These are phyloP conservation scores for Eueides isabella DNA, from an alignment of 1,140 invertebrate genomes.

Conservation along the genomic window DNA sequence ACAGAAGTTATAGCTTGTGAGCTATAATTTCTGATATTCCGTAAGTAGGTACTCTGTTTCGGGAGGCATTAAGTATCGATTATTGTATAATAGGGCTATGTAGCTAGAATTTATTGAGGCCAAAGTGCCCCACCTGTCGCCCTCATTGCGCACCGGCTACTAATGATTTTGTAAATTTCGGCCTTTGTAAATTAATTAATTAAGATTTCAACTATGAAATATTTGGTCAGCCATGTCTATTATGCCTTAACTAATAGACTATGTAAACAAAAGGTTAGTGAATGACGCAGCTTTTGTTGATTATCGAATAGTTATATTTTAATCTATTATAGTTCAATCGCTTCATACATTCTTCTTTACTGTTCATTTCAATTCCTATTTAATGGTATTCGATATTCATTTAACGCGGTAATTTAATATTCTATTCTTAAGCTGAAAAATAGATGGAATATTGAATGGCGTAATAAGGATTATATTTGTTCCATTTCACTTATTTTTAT, in stretches of 20 bases:
- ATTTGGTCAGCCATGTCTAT: neutral
- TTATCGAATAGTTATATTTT: too few species aligned
- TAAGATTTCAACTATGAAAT: neutral
- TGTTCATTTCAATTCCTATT: neutral
- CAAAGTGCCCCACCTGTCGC: slow-evolving; percentile 8
- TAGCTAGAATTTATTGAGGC: slow-evolving; percentile 9
- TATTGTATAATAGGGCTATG: slow-evolving; percentile 5
- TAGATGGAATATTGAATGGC: too few species aligned
- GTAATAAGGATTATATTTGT: too few species aligned
- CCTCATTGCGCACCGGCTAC: neutral
- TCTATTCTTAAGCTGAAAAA: too few species aligned
- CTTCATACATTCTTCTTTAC: neutral
- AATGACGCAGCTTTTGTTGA: neutral
- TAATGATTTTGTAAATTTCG: slow-evolving; percentile 4
- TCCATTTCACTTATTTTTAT: too few species aligned
- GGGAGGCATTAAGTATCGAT: slow-evolving; percentile 4
- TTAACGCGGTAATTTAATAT: too few species aligned
- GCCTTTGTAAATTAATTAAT: slow-evolving; percentile 7
- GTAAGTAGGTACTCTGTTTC: neutral
- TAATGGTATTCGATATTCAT: neutral
- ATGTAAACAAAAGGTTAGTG: neutral
- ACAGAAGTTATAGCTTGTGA: too few species aligned
- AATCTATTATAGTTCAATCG: neutral
- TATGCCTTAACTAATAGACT: neutral
- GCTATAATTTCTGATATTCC: too few species aligned